These are phyloP conservation scores for Pelecanus crispus DNA, from an alignment of 2,113 vertebrate genomes.

Conservation along the genomic window DNA sequence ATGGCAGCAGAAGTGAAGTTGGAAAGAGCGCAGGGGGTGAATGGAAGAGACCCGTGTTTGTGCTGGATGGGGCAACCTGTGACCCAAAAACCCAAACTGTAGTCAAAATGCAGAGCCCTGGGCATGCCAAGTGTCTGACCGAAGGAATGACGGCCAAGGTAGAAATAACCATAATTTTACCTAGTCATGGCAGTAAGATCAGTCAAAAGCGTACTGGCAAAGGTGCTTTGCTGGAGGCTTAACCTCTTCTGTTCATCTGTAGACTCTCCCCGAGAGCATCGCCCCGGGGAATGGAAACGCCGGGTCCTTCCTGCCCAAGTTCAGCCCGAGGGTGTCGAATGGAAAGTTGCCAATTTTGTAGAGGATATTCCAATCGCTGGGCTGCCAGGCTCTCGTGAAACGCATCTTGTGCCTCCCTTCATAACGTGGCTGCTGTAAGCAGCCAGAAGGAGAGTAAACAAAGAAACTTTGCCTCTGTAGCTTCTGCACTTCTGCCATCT, in stretches of 20 bases:
- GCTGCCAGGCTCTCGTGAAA: not conserved
- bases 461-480: not conserved
- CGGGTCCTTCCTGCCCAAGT: not conserved
- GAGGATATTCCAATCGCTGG: not conserved
- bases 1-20: not conserved
- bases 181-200: not conserved
- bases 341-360: not conserved
- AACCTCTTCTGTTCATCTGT: not conserved
- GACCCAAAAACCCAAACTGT: not conserved
- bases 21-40: rapidly evolving
- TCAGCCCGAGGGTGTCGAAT: rapidly evolving
- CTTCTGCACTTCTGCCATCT: not conserved
- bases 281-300: rapidly evolving
- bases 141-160: not conserved
- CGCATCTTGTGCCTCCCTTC: not conserved
- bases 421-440: not conserved
- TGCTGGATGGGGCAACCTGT: not conserved
- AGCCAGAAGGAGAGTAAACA: not conserved
- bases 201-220: not conserved
- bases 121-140: not conserved
- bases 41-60: not conserved
- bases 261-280: not conserved
- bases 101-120: not conserved
- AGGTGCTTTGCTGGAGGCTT: not conserved
- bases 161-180: not conserved